Percentiles rank a stretch among this genome's conserved stretches.
Evolutionary conservation across 2,797 vertebrate species (phyloP).

Genomic region (Protosalanx chinensis): DNA sequence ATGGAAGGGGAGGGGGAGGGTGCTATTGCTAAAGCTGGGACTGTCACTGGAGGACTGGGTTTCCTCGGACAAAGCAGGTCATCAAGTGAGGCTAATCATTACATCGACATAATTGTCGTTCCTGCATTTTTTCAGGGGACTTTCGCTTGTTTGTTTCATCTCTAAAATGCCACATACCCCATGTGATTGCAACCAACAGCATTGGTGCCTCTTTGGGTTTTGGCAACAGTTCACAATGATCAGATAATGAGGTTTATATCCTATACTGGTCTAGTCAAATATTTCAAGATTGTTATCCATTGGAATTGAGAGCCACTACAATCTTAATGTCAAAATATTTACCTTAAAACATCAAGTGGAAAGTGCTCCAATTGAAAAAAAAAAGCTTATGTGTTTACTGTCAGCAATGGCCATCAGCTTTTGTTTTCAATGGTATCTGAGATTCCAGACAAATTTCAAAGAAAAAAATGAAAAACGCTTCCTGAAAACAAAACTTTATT

Average conservation of each 20-base stretch:
- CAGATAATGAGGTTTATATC: no score
- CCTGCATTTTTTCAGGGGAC: no score
- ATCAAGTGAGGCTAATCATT: no score
- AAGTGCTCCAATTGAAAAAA: neutral
- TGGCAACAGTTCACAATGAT: no score
- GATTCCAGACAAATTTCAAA: neutral
- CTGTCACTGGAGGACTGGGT: constrained; percentile 13
- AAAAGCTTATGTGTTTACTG: neutral
- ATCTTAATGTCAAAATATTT: neutral
- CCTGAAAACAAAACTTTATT: neutral
- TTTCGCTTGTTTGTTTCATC: neutral
- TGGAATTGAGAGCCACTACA: neutral
- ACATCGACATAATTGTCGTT: no score
- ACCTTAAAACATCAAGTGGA: neutral
- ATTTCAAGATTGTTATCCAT: no score
- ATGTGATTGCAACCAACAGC: neutral
- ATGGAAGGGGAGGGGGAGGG: neutral
- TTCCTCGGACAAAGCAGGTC: constrained; percentile 28
- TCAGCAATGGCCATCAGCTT: neutral
- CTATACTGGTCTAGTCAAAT: no score
- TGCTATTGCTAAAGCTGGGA: constrained; percentile 22
- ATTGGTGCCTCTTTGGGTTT: no score
- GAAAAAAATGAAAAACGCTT: neutral
- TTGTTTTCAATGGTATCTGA: neutral
- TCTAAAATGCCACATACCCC: neutral